Percentiles rank a stretch among this genome's conserved stretches.
phyloP scores from a whole-genome alignment of 2,113 vertebrate genomes.

The Scatophagus argus region DNA sequence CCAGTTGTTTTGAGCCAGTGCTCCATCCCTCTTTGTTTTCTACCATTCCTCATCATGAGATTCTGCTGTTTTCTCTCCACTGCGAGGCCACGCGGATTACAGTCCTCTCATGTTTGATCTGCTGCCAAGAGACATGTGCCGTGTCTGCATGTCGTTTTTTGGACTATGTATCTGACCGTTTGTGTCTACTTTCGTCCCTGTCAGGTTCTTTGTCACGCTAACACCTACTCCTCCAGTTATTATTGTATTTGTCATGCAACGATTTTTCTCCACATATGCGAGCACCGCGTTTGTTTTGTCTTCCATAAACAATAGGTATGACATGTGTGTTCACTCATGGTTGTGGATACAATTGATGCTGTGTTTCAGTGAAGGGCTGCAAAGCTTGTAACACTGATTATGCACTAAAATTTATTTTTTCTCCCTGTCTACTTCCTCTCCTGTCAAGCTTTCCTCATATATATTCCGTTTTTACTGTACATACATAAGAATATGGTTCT shows the following conservation, averaged over 20 bases:
- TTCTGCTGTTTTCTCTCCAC: constrained; percentile 51
- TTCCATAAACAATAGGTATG: constrained; percentile 5
- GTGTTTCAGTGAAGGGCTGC: background rate
- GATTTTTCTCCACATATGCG: constrained; percentile 2
- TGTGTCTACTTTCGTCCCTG: constrained; percentile 57
- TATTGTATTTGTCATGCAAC: constrained; percentile 11
- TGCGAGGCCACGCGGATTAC: constrained; percentile 55
- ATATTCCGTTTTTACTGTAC: background rate
- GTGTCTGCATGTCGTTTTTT: constrained; percentile 24
- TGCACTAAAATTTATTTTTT: background rate
- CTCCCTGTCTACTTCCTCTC: background rate
- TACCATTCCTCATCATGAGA: constrained; percentile 61
- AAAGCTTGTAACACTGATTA: background rate
- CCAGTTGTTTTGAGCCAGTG: constrained; percentile 47
- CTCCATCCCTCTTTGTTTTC: constrained; percentile 62
- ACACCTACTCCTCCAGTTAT: constrained; percentile 17
- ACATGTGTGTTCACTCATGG: background rate
- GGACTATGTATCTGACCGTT: constrained; percentile 46
- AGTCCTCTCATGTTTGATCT: constrained; percentile 69
- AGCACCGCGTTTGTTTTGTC: background rate
- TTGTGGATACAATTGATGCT: background rate
- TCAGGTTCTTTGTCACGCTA: constrained; percentile 40
- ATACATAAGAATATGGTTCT: background rate
- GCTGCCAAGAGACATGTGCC: constrained; percentile 58
- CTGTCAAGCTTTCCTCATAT: background rate